Conservation (phyloP, 1,140 invertebrate genomes). For the Micrasema longulum region DNA sequence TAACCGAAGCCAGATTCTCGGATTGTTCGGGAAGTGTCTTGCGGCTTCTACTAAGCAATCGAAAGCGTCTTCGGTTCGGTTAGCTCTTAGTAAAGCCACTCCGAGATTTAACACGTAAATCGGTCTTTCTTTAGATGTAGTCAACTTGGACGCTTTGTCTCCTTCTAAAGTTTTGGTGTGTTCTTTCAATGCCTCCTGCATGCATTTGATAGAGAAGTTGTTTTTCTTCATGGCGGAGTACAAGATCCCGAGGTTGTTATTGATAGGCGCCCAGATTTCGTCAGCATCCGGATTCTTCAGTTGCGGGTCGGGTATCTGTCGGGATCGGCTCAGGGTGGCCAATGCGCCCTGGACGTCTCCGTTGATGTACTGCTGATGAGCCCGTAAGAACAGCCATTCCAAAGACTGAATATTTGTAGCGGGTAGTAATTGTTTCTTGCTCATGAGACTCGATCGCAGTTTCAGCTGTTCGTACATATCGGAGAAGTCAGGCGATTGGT, state of each 20-base stretch:
- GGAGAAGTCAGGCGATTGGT: constrained; percentile 60
- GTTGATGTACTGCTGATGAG: constrained; percentile 70
- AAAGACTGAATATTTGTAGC: constrained; percentile 64
- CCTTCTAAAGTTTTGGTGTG: constrained; percentile 75
- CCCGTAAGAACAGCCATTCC: constrained; percentile 66
- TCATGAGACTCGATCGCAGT: constrained; percentile 65
- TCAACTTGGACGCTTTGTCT: constrained; percentile 61
- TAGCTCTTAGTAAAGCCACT: constrained; percentile 84
- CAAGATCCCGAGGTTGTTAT: constrained; percentile 91
- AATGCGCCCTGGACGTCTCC: constrained; percentile 70
- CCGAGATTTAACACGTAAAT: constrained; percentile 94
- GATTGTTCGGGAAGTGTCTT: constrained; percentile 88
- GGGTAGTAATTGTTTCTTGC: constrained; percentile 65
- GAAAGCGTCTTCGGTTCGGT: constrained; percentile 86
- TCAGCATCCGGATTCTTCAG: constrained; percentile 56
- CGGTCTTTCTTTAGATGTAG: constrained; percentile 73
- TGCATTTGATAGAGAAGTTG: constrained; percentile 86
- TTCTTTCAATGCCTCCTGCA: constrained; percentile 85
- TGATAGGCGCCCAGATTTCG: constrained; percentile 76
- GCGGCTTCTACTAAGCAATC: constrained; percentile 91
- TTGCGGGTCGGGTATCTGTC: constrained; percentile 60
- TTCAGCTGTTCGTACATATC: constrained; percentile 65
- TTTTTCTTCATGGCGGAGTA: constrained; percentile 90
- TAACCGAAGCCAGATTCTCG: constrained; percentile 90
- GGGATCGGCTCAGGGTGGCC: constrained; percentile 66